Conservation (phyloP, 2,113 vertebrate species). For the Pseudopodoces humilis region DNA sequence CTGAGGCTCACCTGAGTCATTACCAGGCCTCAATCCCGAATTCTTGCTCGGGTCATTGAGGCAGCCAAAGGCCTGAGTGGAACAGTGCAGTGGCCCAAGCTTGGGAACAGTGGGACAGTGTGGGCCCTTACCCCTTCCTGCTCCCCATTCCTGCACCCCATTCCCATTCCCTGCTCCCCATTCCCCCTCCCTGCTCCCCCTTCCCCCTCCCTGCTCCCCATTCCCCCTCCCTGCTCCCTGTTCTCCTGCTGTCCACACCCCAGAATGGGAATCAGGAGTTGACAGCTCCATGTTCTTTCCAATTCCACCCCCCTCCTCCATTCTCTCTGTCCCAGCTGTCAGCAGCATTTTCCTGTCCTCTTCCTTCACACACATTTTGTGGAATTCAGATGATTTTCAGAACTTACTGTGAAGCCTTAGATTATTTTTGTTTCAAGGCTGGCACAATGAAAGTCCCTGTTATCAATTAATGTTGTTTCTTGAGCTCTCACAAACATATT, state of each 20-base stretch:
- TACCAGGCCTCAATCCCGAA: fast-evolving
- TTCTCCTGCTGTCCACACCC: background rate
- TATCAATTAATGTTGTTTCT: background rate
- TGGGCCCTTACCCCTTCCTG: background rate
- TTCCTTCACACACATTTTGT: background rate
- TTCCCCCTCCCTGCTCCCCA: background rate
- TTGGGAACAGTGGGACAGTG: background rate
- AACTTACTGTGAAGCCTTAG: background rate
- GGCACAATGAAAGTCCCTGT: background rate
- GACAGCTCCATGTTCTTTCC: background rate
- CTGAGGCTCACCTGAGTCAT: fast-evolving
- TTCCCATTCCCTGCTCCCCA: background rate
- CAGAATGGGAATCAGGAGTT: background rate
- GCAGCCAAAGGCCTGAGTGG: background rate
- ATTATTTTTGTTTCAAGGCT: background rate
- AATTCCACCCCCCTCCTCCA: background rate
- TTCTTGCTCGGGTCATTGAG: background rate
- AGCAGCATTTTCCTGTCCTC: background rate
- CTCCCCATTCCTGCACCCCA: background rate
- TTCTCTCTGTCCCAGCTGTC: background rate
- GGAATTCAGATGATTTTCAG: background rate
- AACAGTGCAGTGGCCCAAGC: background rate
- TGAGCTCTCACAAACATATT: background rate
- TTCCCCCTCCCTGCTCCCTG: background rate
- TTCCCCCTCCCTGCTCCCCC: no score